These are phyloP conservation scores for Anomalospiza imberbis DNA, from an alignment of 2,797 vertebrate genomes.

Conservation along the genomic window DNA sequence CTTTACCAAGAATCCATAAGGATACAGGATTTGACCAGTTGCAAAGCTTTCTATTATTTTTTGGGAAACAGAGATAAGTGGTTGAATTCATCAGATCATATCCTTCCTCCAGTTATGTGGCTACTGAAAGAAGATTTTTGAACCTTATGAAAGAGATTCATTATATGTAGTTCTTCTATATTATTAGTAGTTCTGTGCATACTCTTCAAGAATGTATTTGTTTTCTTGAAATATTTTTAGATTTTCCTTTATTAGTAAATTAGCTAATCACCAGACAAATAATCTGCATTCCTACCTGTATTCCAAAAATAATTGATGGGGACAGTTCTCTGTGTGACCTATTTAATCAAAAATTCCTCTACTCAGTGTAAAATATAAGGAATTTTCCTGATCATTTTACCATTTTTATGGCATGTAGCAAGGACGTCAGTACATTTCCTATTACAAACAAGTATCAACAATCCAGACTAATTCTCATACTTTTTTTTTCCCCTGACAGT, in stretches of 20 bases:
- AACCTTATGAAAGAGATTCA: not conserved
- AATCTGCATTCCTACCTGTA: not conserved
- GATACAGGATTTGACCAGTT: not conserved
- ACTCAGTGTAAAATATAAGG: not conserved
- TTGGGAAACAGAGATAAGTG: not conserved
- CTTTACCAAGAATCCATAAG: not conserved
- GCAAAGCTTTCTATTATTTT: not conserved
- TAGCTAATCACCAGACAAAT: not conserved
- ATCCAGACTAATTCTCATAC: not conserved
- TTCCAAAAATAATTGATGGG: not conserved
- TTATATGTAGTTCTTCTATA: not conserved
- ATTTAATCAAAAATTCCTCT: not conserved
- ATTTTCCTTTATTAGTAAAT: not conserved
- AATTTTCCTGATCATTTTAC: not conserved
- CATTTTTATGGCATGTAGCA: not conserved
- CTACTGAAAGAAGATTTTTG: not conserved
- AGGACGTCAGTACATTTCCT: not conserved
- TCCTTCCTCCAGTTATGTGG: not conserved
- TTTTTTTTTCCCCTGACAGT: not conserved
- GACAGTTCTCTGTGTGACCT: not conserved
- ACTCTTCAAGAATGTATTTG: not conserved
- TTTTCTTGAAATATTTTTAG: not conserved
- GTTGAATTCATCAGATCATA: not conserved
- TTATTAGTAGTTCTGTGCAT: not conserved
- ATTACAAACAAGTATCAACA: not conserved